Evolutionary conservation across 2,888 invertebrate species (phyloP).

Genomic region (Tinea pellionella): DNA sequence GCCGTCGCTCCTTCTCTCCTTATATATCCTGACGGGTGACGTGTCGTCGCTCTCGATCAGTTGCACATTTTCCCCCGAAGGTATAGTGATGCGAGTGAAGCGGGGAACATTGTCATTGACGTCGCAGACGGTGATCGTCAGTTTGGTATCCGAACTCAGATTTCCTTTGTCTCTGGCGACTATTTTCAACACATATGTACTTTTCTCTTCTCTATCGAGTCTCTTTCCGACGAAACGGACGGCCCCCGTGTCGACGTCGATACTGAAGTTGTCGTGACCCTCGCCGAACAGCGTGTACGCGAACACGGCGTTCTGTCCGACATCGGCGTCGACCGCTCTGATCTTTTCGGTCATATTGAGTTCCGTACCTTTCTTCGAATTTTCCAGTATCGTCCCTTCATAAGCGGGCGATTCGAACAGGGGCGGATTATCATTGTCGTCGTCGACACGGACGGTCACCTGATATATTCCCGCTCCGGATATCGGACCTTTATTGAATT

Average conservation of each 20-base stretch:
- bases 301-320: slow-evolving; percentile 76
- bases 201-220: slow-evolving; percentile 81
- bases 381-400: slow-evolving; percentile 83
- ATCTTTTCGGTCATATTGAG: slow-evolving; percentile 77
- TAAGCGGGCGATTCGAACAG: slow-evolving; percentile 78
- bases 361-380: slow-evolving; percentile 76
- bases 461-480: slow-evolving; percentile 82
- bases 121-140: slow-evolving; percentile 79
- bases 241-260: slow-evolving; percentile 74
- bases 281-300: slow-evolving; percentile 78
- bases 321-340: slow-evolving; percentile 78
- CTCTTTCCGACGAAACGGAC: slow-evolving; percentile 68
- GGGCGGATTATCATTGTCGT: slow-evolving; percentile 90
- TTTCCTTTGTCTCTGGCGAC: slow-evolving; percentile 84
- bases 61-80: slow-evolving; percentile 75
- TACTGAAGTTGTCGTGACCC: slow-evolving; percentile 77
- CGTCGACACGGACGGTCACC: slow-evolving; percentile 83
- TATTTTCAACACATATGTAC: slow-evolving; percentile 75
- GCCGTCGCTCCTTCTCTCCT: slow-evolving; percentile 42
- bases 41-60: slow-evolving; percentile 73
- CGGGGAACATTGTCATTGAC: slow-evolving; percentile 84
- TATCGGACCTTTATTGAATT: slow-evolving; percentile 76
- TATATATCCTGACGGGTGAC: slow-evolving; percentile 54
- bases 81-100: slow-evolving; percentile 77
- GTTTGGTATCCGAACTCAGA: slow-evolving; percentile 76